phyloP scores from a whole-genome alignment of 2,113 vertebrate species.

The Spilogale gracilis region DNA sequence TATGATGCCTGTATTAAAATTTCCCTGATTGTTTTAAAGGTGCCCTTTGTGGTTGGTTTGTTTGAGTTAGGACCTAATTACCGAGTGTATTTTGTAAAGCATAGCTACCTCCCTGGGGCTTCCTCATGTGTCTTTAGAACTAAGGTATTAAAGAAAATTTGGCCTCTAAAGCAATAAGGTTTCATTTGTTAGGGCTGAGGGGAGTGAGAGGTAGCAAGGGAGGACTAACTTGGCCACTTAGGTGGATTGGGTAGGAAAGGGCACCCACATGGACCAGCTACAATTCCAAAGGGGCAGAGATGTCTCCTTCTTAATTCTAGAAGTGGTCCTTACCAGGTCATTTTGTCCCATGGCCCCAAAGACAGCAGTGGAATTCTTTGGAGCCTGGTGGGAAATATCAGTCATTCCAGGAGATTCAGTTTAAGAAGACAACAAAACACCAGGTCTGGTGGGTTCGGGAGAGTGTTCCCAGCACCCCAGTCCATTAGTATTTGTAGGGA shows the following conservation, averaged over 20 bases:
- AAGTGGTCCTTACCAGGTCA: not conserved
- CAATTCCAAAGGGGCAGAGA: not conserved
- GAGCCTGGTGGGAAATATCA: not conserved
- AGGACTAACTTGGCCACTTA: not conserved
- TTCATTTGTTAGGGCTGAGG: not conserved
- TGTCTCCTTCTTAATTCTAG: not conserved
- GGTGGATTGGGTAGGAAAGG: not conserved
- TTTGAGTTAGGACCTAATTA: not conserved
- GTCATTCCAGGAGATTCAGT: not conserved
- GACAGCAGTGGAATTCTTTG: not conserved
- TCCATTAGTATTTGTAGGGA: not conserved
- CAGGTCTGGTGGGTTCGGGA: not conserved
- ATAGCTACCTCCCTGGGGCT: not conserved
- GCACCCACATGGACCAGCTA: not conserved
- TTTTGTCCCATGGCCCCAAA: not conserved
- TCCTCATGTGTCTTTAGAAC: not conserved
- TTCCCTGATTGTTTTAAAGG: not conserved
- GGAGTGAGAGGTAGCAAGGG: not conserved
- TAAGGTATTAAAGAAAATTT: not conserved
- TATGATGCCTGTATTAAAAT: not conserved
- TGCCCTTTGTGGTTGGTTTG: not conserved
- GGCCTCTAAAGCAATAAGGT: not conserved
- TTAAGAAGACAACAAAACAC: not conserved
- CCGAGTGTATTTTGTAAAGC: not conserved
- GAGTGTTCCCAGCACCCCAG: not conserved